Base-by-base conservation (phyloP, 2,888 invertebrate genomes). In the Drosophila seclusa region DNA sequence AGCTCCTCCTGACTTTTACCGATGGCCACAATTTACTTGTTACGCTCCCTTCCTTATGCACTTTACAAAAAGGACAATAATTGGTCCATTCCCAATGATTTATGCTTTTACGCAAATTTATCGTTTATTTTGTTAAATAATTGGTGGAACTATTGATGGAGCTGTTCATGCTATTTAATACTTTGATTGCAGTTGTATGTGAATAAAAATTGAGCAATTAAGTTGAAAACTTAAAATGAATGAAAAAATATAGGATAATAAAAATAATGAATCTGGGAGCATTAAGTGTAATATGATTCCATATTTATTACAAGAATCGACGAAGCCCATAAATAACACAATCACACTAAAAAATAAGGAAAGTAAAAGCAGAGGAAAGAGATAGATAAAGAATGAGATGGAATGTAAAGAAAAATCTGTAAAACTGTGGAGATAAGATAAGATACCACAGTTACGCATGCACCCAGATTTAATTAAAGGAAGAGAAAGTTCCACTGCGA, bases 21-120 rank as follows among this genome's bases (percentile, higher is more conserved):
- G 60, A 74, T 74, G 63, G 60, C 38, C 40, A 13, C 66, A 61
- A 69, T 74, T 74, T 68, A 66, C 54, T 65, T 59, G 36, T 57
- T 67, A 63, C 21, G 49, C 32, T 21, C 63, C 16, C 38, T 21
- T 60, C n/a, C 38, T 11, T 57, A 6, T 59, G 58, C 32, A 42
- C 27, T 54, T 36, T 34, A 16, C 11, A 11, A 21, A 57, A 61
- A 49, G 21, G 31, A 2, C 54, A 38, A 55, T 42, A 58, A 54
- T 27, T 32, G 31, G 6, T 16, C 34, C n/a, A 16, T 36, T 40
- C 34, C 24, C 27, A 48, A 53, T 58, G 21, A 38, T 16, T 29
- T 45, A 36, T 57, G 31, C 24, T 36, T 34, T 38, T 13, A 3
- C 18, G 18, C 13, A 11, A 13, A 21, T 29, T 34, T 8, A 29